Evolutionary conservation across 1,140 invertebrate species (phyloP), one percentile per base, ranked within the genome.

Genomic region (Zaprionus inermis): DNA sequence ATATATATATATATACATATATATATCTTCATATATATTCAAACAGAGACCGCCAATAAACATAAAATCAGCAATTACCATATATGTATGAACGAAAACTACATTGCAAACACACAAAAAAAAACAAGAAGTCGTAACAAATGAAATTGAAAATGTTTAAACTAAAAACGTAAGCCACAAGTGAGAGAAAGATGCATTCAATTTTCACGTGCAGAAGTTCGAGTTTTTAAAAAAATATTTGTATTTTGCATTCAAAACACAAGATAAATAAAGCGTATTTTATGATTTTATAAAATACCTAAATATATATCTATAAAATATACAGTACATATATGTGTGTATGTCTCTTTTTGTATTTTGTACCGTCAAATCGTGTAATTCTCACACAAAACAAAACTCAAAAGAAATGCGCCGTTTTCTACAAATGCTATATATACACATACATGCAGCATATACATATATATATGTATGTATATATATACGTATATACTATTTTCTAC

Each of bases 281-380:
- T 84, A 85, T 84, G 78, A 84, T 84, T 84, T 84, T 84, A 84
- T 84, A 84, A 84, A 84, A 84, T 84, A 84, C 34, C 55, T 32
- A 56, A 63, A 72, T 55, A 60, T 66, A 58, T 46, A 63, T 38
- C 30, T 32, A 60, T 58, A 67, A 34, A 16, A 71, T 84, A 83
- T 74, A 84, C 64, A 79, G 61, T 77, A 79, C 72, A 76, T 82
- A 73, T 82, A 69, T 83, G 72, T 81, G 72, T 79, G 75, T 79
- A 74, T 86, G 67, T 88, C 74, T 77, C 77, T 86, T 65, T 86
- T 86, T 86, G 83, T 83, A 86, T 86, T 86, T 88, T 86, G 83
- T 86, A 86, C 83, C 83, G 83, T 80, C 79, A 88, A 72, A 89
- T 74, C 83, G 83, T 83, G 84, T 88, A 83, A 78, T 86, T 90